Conservation (phyloP, 2,888 invertebrate species). For the Cephus runcator region DNA sequence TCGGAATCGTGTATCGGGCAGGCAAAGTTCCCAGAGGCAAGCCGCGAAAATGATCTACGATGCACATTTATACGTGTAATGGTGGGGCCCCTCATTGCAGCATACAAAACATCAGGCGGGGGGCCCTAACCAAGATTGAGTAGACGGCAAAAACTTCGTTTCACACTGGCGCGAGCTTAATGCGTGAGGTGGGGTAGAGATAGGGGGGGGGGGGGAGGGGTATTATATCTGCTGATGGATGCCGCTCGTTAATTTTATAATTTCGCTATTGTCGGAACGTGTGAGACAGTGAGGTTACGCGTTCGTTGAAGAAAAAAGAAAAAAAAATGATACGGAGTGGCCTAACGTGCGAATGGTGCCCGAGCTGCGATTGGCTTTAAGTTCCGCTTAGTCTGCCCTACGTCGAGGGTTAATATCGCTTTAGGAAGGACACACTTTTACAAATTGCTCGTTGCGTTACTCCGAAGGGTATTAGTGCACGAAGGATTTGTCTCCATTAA, state of each 20-base stretch:
- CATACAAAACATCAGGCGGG: slow-evolving; percentile 30
- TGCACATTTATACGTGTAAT: slow-evolving; percentile 30
- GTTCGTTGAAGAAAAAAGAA: neutral
- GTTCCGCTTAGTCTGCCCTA: slow-evolving; percentile 11
- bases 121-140: slow-evolving; percentile 46
- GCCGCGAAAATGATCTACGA: slow-evolving; percentile 10
- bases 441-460: slow-evolving; percentile 56
- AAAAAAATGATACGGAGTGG: slow-evolving; percentile 1
- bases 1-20: neutral
- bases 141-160: slow-evolving; percentile 41
- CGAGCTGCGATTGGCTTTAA: slow-evolving; percentile 34
- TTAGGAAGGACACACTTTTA: slow-evolving; percentile 58
- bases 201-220: neutral
- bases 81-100: slow-evolving; percentile 26
- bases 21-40: slow-evolving; percentile 12
- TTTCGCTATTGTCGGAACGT: slow-evolving; percentile 35
- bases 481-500: slow-evolving; percentile 63
- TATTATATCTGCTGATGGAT: slow-evolving; percentile 51
- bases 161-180: slow-evolving; percentile 36
- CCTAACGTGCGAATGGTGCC: neutral
- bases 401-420: slow-evolving; percentile 48
- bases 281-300: slow-evolving; percentile 16
- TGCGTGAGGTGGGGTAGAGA: slow-evolving; percentile 18
- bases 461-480: slow-evolving; percentile 27
- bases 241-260: slow-evolving; percentile 56